Conservation (phyloP, 2,113 vertebrate species). For the Lathamus discolor region DNA sequence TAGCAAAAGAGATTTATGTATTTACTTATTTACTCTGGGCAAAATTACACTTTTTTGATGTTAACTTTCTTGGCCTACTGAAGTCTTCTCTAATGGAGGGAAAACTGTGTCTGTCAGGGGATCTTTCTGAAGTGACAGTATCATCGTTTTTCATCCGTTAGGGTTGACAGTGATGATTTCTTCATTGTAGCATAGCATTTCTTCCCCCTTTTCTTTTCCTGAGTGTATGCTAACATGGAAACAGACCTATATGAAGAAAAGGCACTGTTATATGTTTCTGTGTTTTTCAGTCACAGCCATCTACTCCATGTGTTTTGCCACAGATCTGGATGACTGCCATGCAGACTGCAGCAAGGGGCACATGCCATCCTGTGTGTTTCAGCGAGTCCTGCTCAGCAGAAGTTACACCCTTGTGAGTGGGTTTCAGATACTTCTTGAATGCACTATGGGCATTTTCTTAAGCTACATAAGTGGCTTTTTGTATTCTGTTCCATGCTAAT, state of each 20-base stretch:
- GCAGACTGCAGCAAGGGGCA: neutral
- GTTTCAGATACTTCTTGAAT: neutral
- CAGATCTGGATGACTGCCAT: rapidly evolving
- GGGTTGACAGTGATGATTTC: neutral
- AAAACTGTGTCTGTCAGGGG: neutral
- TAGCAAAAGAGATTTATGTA: neutral
- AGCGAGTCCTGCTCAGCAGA: neutral
- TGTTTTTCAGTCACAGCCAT: neutral
- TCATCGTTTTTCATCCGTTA: neutral
- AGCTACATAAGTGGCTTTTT: neutral
- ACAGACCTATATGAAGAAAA: neutral
- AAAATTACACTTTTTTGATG: neutral
- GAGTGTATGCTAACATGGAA: neutral
- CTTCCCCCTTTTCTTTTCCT: neutral
- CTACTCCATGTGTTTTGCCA: neutral
- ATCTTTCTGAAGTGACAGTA: neutral
- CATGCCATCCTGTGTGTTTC: neutral
- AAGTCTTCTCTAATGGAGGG: neutral
- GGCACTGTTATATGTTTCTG: neutral
- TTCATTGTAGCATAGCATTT: neutral
- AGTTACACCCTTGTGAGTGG: rapidly evolving
- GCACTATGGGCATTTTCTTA: neutral
- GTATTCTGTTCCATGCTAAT: neutral
- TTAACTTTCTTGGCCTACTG: neutral
- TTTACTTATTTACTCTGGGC: neutral